Percentiles rank a stretch among this genome's conserved stretches.
These are phyloP conservation scores for Drosophila eugracilis DNA, from an alignment of 1,140 invertebrate species.

Conservation along the genomic window DNA sequence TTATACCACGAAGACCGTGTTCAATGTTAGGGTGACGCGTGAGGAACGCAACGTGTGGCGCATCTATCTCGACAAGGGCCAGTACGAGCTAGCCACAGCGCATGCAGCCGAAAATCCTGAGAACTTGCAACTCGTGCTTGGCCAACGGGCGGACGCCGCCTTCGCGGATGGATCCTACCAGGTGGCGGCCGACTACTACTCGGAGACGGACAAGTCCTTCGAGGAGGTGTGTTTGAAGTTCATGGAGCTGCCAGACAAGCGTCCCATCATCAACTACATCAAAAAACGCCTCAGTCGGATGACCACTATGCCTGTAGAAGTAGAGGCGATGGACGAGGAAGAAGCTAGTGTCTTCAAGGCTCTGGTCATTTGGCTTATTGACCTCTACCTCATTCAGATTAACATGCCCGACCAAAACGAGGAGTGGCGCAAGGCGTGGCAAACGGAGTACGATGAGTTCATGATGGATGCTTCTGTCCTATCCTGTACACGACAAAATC, in stretches of 20 bases:
- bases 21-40: constrained; percentile 93
- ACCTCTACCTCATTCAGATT: constrained; percentile 95
- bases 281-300: constrained; percentile 88
- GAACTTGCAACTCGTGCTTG: constrained; percentile 93
- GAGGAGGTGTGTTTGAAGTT: constrained; percentile 98
- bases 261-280: constrained; percentile 94
- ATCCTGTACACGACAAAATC: constrained; percentile 91
- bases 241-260: constrained; percentile 91
- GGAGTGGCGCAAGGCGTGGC: constrained; percentile 84
- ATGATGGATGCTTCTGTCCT: constrained; percentile 88
- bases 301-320: constrained; percentile 59
- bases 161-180: constrained; percentile 93
- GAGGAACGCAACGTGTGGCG: constrained; percentile 96
- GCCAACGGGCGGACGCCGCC: constrained; percentile 94
- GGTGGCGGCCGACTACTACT: constrained; percentile 94
- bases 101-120: constrained; percentile 91
- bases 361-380: constrained; percentile 96
- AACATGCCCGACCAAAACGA: constrained; percentile 86
- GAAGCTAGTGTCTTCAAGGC: constrained; percentile 90
- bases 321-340: constrained; percentile 83
- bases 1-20: constrained; percentile 93
- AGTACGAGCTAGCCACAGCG: constrained; percentile 95
- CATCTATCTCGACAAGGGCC: constrained; percentile 94
- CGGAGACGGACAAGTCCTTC: constrained; percentile 95
- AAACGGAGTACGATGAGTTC: constrained; percentile 90